Evolutionary conservation across 2,113 vertebrate species (phyloP), one percentile per base, ranked within the genome.

Genomic region (Anhinga rufa): DNA sequence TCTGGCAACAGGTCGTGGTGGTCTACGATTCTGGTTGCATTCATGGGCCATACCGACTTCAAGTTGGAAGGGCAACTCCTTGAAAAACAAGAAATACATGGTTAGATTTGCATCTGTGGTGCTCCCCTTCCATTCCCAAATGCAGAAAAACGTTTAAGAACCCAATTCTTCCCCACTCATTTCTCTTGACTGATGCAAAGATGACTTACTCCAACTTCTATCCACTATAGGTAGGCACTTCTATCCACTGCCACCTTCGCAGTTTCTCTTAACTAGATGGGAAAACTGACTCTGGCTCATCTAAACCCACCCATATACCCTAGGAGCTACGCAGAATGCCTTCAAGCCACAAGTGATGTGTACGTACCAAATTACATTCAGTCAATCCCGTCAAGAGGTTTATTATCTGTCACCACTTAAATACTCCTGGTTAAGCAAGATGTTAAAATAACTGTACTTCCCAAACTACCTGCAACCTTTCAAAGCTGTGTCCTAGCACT

Each of bases 21-120:
- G 72, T 98, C 98, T 82, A 98, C 84, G 72, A 98, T 97, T 86
- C 95, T 98, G 93, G 89, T 55, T 10, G 98, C 88, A 20, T 98
- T 98, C 84, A 98, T 81, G 64, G 98, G 98, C 99, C 99, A 99
- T 44, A 98, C 86, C 9, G 98, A 96, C 93, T 98, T 99, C 95
- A 98, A 91, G 91, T 78, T 97, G 92, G 98, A 96, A 93, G 98
- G 95, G 74, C 98, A 98, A 51, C 86, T 97, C 97, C 99, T 99
- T 97, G 95, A 75, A 95, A 97, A 91, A 78, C 92, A 97, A 96
- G 84, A 97, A 76, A 91, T 16, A 58, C 38, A 40, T 3, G 13
- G 90, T 97, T 97, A 98, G 82, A 89, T 13, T 92, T 72, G 38
- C 7, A 66, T 32, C 78, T 42, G 72, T 82, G 65, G 84, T 85